These are phyloP conservation scores for Limnephilus auricula DNA, from an alignment of 2,888 invertebrate genomes.

Conservation along the genomic window DNA sequence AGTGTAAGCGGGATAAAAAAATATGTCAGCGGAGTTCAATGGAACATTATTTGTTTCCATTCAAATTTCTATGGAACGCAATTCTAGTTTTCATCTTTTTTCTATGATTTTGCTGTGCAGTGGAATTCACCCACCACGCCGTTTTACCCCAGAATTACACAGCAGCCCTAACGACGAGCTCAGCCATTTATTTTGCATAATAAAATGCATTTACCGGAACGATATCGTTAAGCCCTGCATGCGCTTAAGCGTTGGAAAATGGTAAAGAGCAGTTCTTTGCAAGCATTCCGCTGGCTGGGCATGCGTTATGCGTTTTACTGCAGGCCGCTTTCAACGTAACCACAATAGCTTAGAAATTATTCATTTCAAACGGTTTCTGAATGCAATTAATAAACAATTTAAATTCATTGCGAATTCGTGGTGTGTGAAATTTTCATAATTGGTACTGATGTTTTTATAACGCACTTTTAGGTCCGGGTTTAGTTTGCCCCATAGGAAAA, in stretches of 20 bases:
- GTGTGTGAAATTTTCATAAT: too few species aligned
- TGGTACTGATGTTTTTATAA: too few species aligned
- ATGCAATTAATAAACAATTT: too few species aligned
- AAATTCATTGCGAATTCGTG: too few species aligned
- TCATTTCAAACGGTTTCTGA: background rate
- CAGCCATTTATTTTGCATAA: slow-evolving; percentile 18
- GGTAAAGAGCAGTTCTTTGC: background rate
- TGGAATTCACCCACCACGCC: background rate
- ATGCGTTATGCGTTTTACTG: background rate
- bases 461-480: too few species aligned
- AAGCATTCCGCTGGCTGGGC: background rate
- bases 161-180: background rate
- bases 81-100: background rate
- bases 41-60: too few species aligned
- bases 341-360: background rate
- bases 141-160: background rate
- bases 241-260: background rate
- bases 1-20: too few species aligned
- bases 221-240: slow-evolving; percentile 2
- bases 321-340: background rate
- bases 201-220: slow-evolving; percentile 21
- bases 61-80: too few species aligned
- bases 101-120: background rate
- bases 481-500: too few species aligned
- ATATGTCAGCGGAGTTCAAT: too few species aligned